Evolutionary conservation across 2,888 invertebrate species (phyloP).

Genomic region (Troides helena): DNA sequence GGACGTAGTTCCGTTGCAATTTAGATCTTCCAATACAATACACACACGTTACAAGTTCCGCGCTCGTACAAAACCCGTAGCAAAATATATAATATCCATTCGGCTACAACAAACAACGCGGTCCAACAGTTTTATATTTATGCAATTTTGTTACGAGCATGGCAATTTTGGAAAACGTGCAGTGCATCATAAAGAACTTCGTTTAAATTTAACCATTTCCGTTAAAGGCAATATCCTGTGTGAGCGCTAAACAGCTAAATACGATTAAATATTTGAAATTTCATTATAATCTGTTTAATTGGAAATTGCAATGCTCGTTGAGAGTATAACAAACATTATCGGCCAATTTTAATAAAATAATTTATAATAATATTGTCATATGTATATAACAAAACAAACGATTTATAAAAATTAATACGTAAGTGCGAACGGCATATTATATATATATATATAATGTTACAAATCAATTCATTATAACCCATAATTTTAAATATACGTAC

Average conservation of each 20-base stretch:
- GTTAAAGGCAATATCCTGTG: neutral
- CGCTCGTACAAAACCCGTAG: constrained; percentile 16
- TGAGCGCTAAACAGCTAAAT: neutral
- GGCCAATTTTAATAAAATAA: neutral
- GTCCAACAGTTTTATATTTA: constrained; percentile 11
- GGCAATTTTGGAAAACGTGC: constrained; percentile 13
- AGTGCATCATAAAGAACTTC: neutral
- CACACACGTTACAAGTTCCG: neutral
- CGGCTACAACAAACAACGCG: constrained; percentile 6
- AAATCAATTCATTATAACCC: neutral
- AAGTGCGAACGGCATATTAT: neutral
- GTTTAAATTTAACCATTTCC: neutral
- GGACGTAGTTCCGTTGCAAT: constrained; percentile 1
- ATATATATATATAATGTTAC: neutral
- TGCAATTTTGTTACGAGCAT: constrained; percentile 24
- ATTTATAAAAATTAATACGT: constrained; percentile 16
- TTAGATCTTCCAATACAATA: neutral
- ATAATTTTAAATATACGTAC: neutral
- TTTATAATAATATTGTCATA: constrained; percentile 4
- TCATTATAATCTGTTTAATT: neutral
- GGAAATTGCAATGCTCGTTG: constrained; percentile 19
- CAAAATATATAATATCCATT: constrained; percentile 18
- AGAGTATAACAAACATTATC: neutral
- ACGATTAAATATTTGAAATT: neutral
- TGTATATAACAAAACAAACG: constrained; percentile 34